Percentiles rank a stretch among this genome's conserved stretches.
Evolutionary conservation across 2,113 vertebrate genomes (phyloP).

Genomic region (Macrotis lagotis): DNA sequence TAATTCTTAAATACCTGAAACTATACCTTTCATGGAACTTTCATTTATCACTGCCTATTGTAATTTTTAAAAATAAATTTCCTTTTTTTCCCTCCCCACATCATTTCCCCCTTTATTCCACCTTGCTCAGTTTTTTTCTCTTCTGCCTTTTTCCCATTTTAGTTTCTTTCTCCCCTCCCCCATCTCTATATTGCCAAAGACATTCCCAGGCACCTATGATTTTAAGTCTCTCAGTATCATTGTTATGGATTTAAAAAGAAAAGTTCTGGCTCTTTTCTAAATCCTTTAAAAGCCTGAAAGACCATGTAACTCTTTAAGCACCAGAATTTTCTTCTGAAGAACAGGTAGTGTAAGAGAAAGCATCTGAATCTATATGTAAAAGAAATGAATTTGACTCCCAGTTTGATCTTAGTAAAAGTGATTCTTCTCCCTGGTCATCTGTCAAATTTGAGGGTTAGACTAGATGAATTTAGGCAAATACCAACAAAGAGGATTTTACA

Average conservation of each 20-base stretch:
- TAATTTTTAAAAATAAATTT: not conserved
- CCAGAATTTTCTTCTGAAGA: not conserved
- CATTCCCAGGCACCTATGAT: not conserved
- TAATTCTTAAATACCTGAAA: not conserved
- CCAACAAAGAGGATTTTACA: not conserved
- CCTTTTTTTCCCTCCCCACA: no score
- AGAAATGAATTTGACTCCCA: not conserved
- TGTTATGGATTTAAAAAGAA: not conserved
- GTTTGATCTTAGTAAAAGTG: not conserved
- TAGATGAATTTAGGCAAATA: not conserved
- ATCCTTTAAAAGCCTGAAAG: not conserved
- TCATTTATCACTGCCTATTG: accelerated
- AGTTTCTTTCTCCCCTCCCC: not conserved
- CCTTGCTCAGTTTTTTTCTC: not conserved
- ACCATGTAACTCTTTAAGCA: not conserved
- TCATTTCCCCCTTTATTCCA: not conserved
- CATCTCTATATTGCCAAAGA: accelerated
- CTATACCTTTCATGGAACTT: not conserved
- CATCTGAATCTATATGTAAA: not conserved
- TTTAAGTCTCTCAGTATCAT: not conserved
- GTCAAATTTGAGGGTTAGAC: not conserved
- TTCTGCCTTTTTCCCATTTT: not conserved
- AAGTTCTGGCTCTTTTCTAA: not conserved
- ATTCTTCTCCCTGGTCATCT: not conserved
- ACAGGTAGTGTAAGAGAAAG: not conserved